Percentiles rank a stretch among this genome's conserved stretches.
Evolutionary conservation across 2,113 vertebrate genomes (phyloP).

Genomic region (Bos javanicus): DNA sequence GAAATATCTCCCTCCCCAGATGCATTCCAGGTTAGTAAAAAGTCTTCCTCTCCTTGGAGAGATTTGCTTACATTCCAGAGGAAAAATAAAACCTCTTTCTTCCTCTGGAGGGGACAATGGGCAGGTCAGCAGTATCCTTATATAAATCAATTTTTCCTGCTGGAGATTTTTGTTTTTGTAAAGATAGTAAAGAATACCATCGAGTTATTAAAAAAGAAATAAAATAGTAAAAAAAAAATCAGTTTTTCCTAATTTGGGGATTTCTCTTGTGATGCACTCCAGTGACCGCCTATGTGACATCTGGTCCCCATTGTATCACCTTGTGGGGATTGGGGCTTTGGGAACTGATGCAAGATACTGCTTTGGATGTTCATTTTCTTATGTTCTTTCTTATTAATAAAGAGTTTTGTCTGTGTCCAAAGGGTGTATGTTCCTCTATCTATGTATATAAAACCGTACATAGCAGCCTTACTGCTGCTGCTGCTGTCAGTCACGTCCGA

Average conservation of each 20-base stretch:
- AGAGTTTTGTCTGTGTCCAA: background rate
- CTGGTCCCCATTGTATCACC: background rate
- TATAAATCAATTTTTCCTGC: background rate
- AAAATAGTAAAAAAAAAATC: background rate
- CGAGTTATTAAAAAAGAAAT: background rate
- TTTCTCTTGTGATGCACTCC: background rate
- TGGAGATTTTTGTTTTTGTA: background rate
- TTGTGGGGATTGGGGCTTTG: background rate
- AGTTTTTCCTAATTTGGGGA: background rate
- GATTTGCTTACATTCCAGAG: background rate
- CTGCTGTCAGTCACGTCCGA: rapidly evolving
- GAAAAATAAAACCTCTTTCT: background rate
- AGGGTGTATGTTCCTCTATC: background rate
- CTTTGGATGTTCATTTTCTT: background rate
- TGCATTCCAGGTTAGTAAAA: background rate
- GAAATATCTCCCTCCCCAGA: background rate
- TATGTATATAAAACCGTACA: background rate
- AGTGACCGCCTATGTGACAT: background rate
- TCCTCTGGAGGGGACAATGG: background rate
- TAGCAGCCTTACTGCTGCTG: background rate
- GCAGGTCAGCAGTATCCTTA: background rate
- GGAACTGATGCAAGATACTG: background rate
- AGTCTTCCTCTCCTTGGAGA: background rate
- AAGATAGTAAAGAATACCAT: background rate
- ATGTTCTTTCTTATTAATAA: background rate